A percentile compares a stretch with the other conserved stretches of the same genome.
phyloP scores from a whole-genome alignment of 2,888 invertebrate species.

The Amphipyra berbera region DNA sequence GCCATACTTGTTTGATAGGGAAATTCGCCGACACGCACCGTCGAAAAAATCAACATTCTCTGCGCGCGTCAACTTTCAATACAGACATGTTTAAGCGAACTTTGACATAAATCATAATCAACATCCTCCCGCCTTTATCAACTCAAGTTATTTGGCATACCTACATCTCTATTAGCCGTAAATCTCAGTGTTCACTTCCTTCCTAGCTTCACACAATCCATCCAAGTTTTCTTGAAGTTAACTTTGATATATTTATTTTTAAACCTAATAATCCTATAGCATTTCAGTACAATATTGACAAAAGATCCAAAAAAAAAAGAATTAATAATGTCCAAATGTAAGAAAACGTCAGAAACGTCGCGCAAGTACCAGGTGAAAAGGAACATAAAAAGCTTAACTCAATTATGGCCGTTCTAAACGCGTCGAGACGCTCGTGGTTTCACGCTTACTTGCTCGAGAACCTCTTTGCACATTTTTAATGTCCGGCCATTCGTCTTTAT shows the following conservation, averaged over 20 bases:
- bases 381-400: conserved; percentile 74
- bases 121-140: too few relatives aligned
- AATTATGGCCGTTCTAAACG: conserved; percentile 69
- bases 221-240: too few relatives aligned
- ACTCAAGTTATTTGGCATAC: too few relatives aligned
- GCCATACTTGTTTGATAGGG: conserved; percentile 43
- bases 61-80: neutral
- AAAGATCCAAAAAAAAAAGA: too few relatives aligned
- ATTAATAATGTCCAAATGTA: too few relatives aligned
- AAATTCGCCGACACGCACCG: conserved; percentile 41
- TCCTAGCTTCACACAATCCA: too few relatives aligned
- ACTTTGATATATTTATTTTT: too few relatives aligned
- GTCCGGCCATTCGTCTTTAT: conserved; percentile 58
- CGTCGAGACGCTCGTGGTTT: conserved; percentile 66
- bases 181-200: too few relatives aligned
- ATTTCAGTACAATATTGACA: neutral
- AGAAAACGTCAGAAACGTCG: neutral
- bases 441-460: conserved; percentile 67
- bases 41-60: conserved; percentile 28
- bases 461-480: conserved; percentile 67
- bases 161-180: too few relatives aligned
- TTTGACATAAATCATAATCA: too few relatives aligned
- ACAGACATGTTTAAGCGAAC: neutral
- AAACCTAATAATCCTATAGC: conserved; percentile 2
- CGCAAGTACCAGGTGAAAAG: conserved; percentile 64